phyloP scores from a whole-genome alignment of 2,797 vertebrate species.

The Acrocephalus scirpaceus region DNA sequence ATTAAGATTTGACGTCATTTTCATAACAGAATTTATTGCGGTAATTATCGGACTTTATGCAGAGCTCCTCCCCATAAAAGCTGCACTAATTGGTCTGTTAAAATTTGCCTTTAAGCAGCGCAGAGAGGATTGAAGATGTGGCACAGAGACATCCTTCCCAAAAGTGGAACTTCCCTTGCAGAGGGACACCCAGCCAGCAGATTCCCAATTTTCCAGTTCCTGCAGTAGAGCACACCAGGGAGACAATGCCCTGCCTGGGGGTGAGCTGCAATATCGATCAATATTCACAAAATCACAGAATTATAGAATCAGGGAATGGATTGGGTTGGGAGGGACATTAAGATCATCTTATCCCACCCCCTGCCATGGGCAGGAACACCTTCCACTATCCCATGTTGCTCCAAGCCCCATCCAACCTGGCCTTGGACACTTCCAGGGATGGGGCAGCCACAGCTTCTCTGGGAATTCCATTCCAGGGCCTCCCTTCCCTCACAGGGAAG shows the following conservation, averaged over 20 bases:
- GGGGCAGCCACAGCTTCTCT: not conserved
- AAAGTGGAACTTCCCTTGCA: not conserved
- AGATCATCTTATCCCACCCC: not conserved
- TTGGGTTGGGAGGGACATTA: not conserved
- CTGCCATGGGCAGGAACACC: not conserved
- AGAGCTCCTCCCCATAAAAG: not conserved
- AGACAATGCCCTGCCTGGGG: not conserved
- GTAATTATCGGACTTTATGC: slow-evolving; percentile 8
- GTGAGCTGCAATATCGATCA: not conserved
- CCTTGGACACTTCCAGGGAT: not conserved
- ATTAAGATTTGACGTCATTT: not conserved
- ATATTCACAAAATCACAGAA: not conserved
- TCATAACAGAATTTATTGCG: slow-evolving; percentile 20
- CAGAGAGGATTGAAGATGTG: not conserved
- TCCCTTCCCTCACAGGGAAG: accelerated
- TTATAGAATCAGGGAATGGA: not conserved
- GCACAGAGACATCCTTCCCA: not conserved
- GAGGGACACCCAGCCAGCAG: not conserved
- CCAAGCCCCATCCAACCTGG: accelerated
- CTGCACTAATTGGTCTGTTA: not conserved
- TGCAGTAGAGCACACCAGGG: not conserved
- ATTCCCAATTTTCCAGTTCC: not conserved
- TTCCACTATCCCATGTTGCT: not conserved
- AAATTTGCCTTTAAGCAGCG: not conserved
- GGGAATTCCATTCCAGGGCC: not conserved